Base-by-base conservation (phyloP, 2,797 vertebrate species). In the Lutjanus argentimaculatus region DNA sequence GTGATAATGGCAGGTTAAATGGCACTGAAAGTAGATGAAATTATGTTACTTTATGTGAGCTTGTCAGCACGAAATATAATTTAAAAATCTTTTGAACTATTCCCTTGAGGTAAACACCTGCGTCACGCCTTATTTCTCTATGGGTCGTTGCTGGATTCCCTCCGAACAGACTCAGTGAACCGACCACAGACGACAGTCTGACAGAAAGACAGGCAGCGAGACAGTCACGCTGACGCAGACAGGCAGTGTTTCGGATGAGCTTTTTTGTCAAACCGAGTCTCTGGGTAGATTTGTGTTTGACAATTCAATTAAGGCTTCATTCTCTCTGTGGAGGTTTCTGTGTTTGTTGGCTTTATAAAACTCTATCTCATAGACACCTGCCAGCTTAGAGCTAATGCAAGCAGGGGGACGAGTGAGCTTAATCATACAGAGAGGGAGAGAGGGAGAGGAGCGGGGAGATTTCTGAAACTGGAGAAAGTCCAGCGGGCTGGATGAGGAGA, bases 341-440 rank as follows among this genome's bases (percentile, higher is more conserved):
- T 85, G 75, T 90, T 84, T 84, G 87, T 84, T 81, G 85, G 67
- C 75, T 86, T 89, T 77, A 52, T 77, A 85, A 89, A 90, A 88
- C 86, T 91, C 85, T 86, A 90, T 92, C 89, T 88, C 86, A 82
- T 64, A 86, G 81, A 93, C 89, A 92, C 91, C 91, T 89, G 90
- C 83, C 89, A 91, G 83, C 87, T 89, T 74, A 79, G 55, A 86
- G 76, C 80, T 70, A 85, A 85, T 48, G 74, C 83, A 81, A 70
- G 82, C 79, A 74, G 52, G 72, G 82, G 70, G 80, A 85, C 21
- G 58, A 85, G 82, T 1, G 65, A 81, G 78, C 72, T 75, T 84
- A 82, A 79, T 87, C 83, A 83, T 45, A 85, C 51, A 68, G 40
- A 65, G 19, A 57, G 59, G 73, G 63, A 62, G 64, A 67, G 56